Base-by-base conservation (phyloP, 2,113 vertebrate genomes). In the Ceuthmochares aereus region DNA sequence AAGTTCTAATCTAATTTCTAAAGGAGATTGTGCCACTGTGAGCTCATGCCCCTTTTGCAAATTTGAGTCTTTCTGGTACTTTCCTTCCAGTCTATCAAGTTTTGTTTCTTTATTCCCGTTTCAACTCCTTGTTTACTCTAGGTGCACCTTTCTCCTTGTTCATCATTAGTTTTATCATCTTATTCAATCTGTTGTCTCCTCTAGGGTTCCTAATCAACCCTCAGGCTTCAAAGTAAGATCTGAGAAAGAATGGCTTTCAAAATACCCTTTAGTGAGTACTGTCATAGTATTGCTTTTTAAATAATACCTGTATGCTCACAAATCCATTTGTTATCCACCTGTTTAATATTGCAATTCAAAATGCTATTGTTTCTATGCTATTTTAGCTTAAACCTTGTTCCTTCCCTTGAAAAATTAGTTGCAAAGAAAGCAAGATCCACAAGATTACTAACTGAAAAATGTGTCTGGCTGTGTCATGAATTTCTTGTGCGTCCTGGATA, bases 401-500 rank as follows among this genome's bases (percentile, higher is more conserved):
- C 7, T 62, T 49, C 15, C 47, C 8, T 43, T 32, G 43, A 55
- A 3, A 75, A 72, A 55, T 27, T 59, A 63, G 5, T 8, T 64
- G 16, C 5, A 42, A 67, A 63, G 77, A 62, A 52, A 27, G 19
- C 47, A 89, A 72, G 14, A 75, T 21, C 9, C 7, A 0, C 37
- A 30, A 42, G 18, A 55, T 21, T 54, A 49, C n/a, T 82, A 21
- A 40, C 30, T 18, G 16, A 37, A 91, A 80, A 75, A 49, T 17
- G 0, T 22, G 10, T 55, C 42, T 93, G 12, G 1, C 45, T 63
- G 9, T 58, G 12, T 25, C 7, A 63, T 3, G 0, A 59, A 62
- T 70, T 78, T 72, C 4, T 13, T 40, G 2, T 62, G 8, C 67
- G 7, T 40, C 17, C 36, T 63, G 22, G 15, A 55, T 62, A 72